phyloP scores from a whole-genome alignment of 2,797 vertebrate genomes.

The Peromyscus nudipes region DNA sequence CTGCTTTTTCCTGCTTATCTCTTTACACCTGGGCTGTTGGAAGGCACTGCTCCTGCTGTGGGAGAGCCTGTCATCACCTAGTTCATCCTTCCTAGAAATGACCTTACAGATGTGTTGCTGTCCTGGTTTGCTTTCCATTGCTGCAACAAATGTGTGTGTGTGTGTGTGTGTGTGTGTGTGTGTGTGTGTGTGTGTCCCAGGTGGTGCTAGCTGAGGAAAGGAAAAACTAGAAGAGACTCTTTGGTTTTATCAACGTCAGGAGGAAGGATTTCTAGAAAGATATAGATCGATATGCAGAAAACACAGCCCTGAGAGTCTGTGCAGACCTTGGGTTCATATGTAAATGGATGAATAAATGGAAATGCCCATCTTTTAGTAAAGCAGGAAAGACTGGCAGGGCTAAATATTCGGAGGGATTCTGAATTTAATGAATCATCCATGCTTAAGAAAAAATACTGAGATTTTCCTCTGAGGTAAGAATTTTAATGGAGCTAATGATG shows the following conservation, averaged over 20 bases:
- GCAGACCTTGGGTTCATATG: neutral
- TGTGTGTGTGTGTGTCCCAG: no score
- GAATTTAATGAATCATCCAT: conserved; percentile 46
- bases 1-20: neutral
- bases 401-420: neutral
- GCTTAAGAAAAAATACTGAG: conserved; percentile 16
- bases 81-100: neutral
- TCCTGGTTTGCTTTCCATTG: neutral
- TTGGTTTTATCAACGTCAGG: conserved; percentile 60
- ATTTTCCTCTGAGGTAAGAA: conserved; percentile 26
- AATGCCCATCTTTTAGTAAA: conserved; percentile 3
- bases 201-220: neutral
- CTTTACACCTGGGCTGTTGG: neutral
- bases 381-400: neutral
- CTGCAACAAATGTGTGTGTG: neutral
- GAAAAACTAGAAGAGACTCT: neutral
- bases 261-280: conserved; percentile 45
- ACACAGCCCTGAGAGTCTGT: neutral
- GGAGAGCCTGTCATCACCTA: neutral
- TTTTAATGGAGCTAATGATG: conserved; percentile 38
- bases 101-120: neutral
- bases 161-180: neutral
- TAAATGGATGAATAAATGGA: neutral
- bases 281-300: conserved; percentile 42
- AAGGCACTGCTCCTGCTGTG: neutral